Base-by-base conservation (phyloP, 2,797 vertebrate genomes). In the Liasis olivaceus region DNA sequence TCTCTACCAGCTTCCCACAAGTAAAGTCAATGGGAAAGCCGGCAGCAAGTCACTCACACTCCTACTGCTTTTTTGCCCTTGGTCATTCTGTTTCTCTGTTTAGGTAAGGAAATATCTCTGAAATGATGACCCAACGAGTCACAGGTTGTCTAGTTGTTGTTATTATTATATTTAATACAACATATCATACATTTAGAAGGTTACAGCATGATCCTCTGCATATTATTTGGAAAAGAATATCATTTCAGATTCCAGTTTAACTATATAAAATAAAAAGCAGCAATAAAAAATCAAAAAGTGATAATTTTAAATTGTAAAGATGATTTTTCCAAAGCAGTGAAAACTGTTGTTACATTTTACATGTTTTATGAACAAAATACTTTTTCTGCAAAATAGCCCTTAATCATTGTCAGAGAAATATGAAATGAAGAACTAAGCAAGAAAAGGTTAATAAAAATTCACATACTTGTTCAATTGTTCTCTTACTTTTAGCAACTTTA, bases 211-310 rank as follows among this genome's bases (percentile, higher is more conserved):
- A 59, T 4, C 58, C 0, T 59, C 58, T 59, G 58, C 58, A 59
- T 59, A 15, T 13, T 15, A 59, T 15, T 59, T 59, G 58, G 58
- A 59, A 59, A 59, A 59, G 58, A 59, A 14, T 14, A 59, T 15
- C 14, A 15, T 60, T 88, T 90, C 60, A 86, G 85, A 58, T 28
- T 95, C 92, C 47, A 56, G 20, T 95, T 96, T 93, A 95, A 96
- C 54, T 89, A 69, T 90, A 86, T 92, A 86, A 96, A 97, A 96
- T 95, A 96, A 97, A 96, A 95, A 28, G 3, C 58, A 90, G 31
- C 90, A 97, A 96, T 94, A 95, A 96, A 97, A 93, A 96, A 95
- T 94, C 93, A 94, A 96, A 94, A 93, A 81, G 89, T 95, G 91
- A 93, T 60, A 93, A 89, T 28, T 92, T 97, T 93, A 95, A 92